Conservation (phyloP, 2,797 vertebrate genomes). For the Poecilia wingei region DNA sequence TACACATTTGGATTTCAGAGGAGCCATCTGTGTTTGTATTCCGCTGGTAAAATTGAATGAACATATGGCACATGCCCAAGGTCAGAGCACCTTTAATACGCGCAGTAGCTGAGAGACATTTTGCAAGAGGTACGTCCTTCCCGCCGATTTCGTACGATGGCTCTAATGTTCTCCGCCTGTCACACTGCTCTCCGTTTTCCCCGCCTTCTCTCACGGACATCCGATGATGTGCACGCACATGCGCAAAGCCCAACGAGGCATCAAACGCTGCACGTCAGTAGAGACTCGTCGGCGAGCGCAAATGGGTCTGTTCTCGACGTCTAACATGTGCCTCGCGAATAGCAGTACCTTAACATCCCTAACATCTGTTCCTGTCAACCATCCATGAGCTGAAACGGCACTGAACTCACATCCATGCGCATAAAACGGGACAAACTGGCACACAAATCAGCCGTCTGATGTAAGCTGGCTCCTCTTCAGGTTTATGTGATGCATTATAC, state of each 20-base stretch:
- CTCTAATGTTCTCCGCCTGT: slow-evolving; percentile 39
- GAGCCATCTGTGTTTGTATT: slow-evolving; percentile 37
- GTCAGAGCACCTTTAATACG: slow-evolving; percentile 41
- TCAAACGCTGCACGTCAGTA: slow-evolving; percentile 51
- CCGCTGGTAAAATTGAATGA: slow-evolving; percentile 33
- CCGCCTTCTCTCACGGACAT: slow-evolving; percentile 14
- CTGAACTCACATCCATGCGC: slow-evolving; percentile 30
- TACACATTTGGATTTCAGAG: slow-evolving; percentile 21
- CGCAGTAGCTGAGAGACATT: slow-evolving; percentile 19
- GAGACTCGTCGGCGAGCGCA: slow-evolving; percentile 33
- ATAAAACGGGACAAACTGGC: slow-evolving; percentile 50
- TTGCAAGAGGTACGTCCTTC: slow-evolving; percentile 20
- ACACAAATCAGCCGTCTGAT: slow-evolving; percentile 61
- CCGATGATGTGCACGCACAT: slow-evolving; percentile 23
- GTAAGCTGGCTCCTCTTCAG: slow-evolving; percentile 40
- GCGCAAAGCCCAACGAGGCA: slow-evolving; percentile 55
- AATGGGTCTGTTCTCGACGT: slow-evolving; percentile 47
- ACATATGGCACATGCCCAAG: slow-evolving; percentile 39
- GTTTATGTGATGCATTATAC: slow-evolving; percentile 55
- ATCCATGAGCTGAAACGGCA: slow-evolving; percentile 56
- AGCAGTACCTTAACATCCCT: slow-evolving; percentile 44
- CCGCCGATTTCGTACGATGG: slow-evolving; percentile 26
- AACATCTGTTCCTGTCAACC: slow-evolving; percentile 71
- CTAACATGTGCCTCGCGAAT: slow-evolving; percentile 52
- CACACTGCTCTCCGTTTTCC: slow-evolving; percentile 31